Percentiles rank a stretch among this genome's conserved stretches.
Conservation (phyloP, 2,113 vertebrate species). For the Genyomyrus donnyi region DNA sequence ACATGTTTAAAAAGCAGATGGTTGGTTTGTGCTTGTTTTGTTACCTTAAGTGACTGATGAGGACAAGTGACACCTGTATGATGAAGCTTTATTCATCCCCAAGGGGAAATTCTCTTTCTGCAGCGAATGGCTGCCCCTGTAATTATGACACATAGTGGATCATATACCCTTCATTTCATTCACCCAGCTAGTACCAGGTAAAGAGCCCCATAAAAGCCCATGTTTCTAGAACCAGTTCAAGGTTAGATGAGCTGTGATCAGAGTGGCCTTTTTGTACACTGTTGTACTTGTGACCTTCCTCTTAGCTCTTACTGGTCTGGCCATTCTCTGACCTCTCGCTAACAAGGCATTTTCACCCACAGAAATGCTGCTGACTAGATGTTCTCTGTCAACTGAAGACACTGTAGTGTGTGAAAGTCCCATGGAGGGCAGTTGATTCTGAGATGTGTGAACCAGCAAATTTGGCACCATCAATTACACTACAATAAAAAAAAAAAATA, state of each 20-base stretch:
- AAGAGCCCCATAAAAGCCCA: neutral
- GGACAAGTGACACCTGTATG: neutral
- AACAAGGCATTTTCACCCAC: neutral
- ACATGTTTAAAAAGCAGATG: slow-evolving; percentile 14
- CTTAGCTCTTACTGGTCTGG: neutral
- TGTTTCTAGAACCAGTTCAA: neutral
- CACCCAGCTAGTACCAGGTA: neutral
- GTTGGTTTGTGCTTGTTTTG: neutral
- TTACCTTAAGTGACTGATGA: neutral
- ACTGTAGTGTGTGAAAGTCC: neutral
- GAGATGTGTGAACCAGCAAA: neutral
- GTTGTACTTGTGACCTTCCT: neutral
- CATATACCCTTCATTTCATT: neutral
- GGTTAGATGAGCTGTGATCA: neutral
- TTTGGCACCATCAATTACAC: neutral
- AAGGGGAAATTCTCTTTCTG: neutral
- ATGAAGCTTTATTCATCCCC: neutral
- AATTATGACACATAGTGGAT: neutral
- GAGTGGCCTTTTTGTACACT: neutral
- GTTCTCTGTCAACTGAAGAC: neutral
- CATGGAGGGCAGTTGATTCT: neutral
- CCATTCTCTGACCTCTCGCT: neutral
- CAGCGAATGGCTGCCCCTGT: neutral
- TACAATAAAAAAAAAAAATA: neutral
- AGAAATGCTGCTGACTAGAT: neutral